These are phyloP conservation scores for Rhabdornis inornatus DNA, from an alignment of 2,113 vertebrate genomes.

Conservation along the genomic window DNA sequence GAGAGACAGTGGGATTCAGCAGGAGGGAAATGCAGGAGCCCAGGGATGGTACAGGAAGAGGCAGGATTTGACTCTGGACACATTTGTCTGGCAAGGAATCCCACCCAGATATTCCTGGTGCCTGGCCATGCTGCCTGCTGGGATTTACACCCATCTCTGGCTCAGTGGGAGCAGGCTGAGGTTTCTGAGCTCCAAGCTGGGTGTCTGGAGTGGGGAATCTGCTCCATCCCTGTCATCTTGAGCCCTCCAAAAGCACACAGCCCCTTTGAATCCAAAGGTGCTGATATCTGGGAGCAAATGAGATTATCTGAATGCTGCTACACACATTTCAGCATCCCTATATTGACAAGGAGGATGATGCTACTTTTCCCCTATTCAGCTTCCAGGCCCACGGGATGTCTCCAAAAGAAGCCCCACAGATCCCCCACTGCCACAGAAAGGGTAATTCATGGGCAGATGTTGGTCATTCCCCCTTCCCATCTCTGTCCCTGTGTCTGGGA, in stretches of 20 bases:
- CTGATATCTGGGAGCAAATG: neutral
- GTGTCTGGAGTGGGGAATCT: neutral
- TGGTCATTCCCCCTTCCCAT: neutral
- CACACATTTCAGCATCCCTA: neutral
- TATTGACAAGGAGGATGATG: neutral
- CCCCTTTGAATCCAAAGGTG: neutral
- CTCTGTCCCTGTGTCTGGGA: neutral
- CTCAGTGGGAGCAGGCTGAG: neutral
- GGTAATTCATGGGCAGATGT: neutral
- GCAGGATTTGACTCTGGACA: neutral
- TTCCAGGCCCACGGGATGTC: neutral
- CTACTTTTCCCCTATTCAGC: neutral
- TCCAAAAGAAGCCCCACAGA: neutral
- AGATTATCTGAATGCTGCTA: neutral
- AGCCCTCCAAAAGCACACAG: neutral
- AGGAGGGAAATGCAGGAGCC: neutral
- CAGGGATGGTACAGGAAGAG: neutral
- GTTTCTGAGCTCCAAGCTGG: neutral
- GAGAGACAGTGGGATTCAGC: neutral
- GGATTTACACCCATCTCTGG: neutral
- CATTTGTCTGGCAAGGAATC: neutral
- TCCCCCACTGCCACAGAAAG: fast-evolving
- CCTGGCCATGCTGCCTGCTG: neutral
- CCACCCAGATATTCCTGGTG: neutral
- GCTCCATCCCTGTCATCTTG: neutral